A percentile compares a stretch with the other conserved stretches of the same genome.
Conservation (phyloP, 2,797 vertebrate genomes). For the Nyctalus aviator region DNA sequence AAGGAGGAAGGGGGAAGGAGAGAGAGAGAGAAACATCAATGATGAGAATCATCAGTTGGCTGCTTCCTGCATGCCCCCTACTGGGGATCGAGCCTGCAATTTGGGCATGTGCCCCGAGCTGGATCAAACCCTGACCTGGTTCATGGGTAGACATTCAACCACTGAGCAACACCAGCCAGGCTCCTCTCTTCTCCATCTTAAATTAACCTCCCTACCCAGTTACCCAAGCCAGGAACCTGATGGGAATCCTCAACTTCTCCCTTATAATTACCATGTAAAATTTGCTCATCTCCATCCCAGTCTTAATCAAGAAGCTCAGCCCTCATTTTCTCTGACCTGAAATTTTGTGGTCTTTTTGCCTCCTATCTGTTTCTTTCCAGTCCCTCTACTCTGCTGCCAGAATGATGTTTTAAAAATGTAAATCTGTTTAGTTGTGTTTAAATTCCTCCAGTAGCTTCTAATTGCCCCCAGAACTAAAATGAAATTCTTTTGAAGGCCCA, state of each 20-base stretch:
- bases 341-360: not conserved
- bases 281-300: not conserved
- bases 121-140: too few species aligned
- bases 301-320: not conserved
- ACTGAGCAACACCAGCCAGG: too few species aligned
- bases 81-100: too few species aligned
- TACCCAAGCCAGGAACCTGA: slow-evolving; percentile 4
- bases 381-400: not conserved
- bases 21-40: too few species aligned
- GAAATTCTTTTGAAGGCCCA: not conserved
- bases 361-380: not conserved
- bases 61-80: too few species aligned
- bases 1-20: too few species aligned
- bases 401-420: slow-evolving; percentile 10
- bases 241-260: not conserved
- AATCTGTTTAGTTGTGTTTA: not conserved
- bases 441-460: slow-evolving; percentile 11
- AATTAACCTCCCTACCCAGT: not conserved
- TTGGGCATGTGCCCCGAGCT: too few species aligned
- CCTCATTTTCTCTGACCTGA: not conserved
- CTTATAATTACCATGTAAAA: slow-evolving; percentile 13
- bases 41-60: too few species aligned
- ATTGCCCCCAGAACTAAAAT: slow-evolving; percentile 25
- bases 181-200: not conserved
- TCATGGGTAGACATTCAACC: too few species aligned